Conservation (phyloP, 2,888 invertebrate genomes). For the Hemistola chrysoprasaria region DNA sequence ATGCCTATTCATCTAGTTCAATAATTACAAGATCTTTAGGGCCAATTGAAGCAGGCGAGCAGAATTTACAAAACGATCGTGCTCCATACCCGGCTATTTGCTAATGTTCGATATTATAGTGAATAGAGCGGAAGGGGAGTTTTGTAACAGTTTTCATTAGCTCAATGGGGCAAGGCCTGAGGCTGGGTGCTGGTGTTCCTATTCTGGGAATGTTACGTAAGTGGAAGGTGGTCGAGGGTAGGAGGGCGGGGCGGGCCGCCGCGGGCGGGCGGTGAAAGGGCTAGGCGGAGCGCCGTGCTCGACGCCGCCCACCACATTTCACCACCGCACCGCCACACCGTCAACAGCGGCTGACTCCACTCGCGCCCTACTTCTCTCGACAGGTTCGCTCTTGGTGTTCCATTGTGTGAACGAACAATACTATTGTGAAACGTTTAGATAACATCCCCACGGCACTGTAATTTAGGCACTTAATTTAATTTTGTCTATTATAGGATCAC, state of each 20-base stretch:
- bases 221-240: constrained; percentile 63
- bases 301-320: constrained; percentile 75
- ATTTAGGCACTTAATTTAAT: constrained; percentile 56
- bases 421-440: constrained; percentile 74
- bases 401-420: constrained; percentile 74
- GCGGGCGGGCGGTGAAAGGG: constrained; percentile 77
- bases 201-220: constrained; percentile 57
- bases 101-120: constrained; percentile 50
- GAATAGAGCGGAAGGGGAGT: constrained; percentile 43
- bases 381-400: constrained; percentile 75
- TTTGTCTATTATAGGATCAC: constrained; percentile 37
- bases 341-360: constrained; percentile 49
- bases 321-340: constrained; percentile 53
- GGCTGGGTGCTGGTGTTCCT: constrained; percentile 64
- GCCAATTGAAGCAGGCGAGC: constrained; percentile 36
- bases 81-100: constrained; percentile 52
- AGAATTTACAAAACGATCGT: constrained; percentile 57
- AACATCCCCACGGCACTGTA: constrained; percentile 61
- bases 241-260: constrained; percentile 53
- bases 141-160: constrained; percentile 57
- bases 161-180: constrained; percentile 63
- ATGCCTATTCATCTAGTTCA: constrained; percentile 27
- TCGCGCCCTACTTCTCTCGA: constrained; percentile 72
- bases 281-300: constrained; percentile 76
- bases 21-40: constrained; percentile 32